Percentiles rank a stretch among this genome's conserved stretches.
These are phyloP conservation scores for Sturnira hondurensis DNA, from an alignment of 2,113 vertebrate genomes.

Conservation along the genomic window DNA sequence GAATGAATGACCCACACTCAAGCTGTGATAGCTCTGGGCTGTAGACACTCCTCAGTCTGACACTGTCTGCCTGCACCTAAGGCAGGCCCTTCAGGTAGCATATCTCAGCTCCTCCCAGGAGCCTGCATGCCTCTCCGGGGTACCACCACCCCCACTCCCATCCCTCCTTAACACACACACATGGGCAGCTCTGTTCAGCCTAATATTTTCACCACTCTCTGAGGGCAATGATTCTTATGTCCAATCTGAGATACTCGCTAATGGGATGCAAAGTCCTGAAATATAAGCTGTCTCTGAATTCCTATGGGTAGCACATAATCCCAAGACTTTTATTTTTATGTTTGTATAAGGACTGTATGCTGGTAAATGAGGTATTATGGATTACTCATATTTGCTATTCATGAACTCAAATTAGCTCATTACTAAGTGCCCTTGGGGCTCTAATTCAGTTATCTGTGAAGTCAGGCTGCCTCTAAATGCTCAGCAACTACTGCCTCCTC, in stretches of 20 bases:
- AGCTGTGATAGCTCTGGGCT: neutral
- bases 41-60: neutral
- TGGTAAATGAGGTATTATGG: constrained; percentile 31
- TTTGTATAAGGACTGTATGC: neutral
- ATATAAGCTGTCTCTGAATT: neutral
- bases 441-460: constrained; percentile 55
- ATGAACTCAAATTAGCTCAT: constrained; percentile 45
- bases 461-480: neutral
- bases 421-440: constrained; percentile 12
- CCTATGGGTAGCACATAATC: neutral
- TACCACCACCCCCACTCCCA: neutral
- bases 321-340: constrained; percentile 22
- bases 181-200: neutral
- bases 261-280: neutral
- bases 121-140: neutral
- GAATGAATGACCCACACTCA: neutral
- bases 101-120: neutral
- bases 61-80: neutral
- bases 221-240: neutral
- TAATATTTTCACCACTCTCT: neutral
- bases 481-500: neutral
- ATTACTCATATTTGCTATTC: constrained; percentile 57
- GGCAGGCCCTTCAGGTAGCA: neutral
- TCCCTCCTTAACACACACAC: neutral
- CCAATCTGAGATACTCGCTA: neutral